Percentiles rank a stretch among this genome's conserved stretches.
phyloP scores from a whole-genome alignment of 2,797 vertebrate species.

The Phoeniculus purpureus region DNA sequence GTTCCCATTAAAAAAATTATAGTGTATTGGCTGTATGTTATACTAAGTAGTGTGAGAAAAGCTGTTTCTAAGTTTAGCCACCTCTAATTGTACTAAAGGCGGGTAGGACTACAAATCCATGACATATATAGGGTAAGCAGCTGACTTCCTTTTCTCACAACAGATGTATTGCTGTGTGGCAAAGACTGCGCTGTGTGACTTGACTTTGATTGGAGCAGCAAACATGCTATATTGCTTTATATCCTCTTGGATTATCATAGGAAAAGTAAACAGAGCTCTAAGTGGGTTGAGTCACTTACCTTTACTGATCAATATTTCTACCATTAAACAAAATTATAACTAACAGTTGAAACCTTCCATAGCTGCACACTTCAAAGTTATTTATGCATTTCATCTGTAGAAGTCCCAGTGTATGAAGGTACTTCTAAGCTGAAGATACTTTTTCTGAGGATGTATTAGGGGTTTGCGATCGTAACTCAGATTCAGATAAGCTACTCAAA shows the following conservation, averaged over 20 bases:
- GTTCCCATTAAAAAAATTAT: neutral
- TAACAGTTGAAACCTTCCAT: neutral
- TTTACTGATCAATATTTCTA: neutral
- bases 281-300: neutral
- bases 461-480: neutral
- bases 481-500: neutral
- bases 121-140: neutral
- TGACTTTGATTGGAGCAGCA: neutral
- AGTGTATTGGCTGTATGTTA: neutral
- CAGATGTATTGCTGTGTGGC: neutral
- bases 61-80: neutral
- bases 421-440: neutral
- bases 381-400: neutral
- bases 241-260: neutral
- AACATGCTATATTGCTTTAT: fast-evolving
- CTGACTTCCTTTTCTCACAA: neutral
- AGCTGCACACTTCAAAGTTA: neutral
- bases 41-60: neutral
- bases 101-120: neutral
- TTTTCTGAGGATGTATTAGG: neutral
- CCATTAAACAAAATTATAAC: neutral
- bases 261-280: neutral
- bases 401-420: neutral
- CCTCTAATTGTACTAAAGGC: neutral
- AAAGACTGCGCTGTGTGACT: neutral